Conservation (phyloP, 2,888 invertebrate species). For the Galerucella calmariensis region DNA sequence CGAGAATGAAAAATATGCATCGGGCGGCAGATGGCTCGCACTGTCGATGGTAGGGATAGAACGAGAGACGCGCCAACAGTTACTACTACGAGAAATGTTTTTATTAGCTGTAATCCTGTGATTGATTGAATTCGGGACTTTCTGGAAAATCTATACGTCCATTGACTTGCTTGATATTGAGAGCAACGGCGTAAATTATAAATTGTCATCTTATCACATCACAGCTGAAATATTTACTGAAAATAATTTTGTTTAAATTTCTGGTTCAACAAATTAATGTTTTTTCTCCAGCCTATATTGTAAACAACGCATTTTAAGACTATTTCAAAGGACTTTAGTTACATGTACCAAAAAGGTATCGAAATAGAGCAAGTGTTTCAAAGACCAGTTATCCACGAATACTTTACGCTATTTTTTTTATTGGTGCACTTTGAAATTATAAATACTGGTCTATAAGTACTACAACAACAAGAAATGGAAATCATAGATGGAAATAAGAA, state of each 20-base stretch:
- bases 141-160: slow-evolving; percentile 15
- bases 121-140: slow-evolving; percentile 62
- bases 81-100: slow-evolving; percentile 64
- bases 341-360: too few species aligned
- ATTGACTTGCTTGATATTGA: slow-evolving; percentile 2
- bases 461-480: too few species aligned
- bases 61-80: slow-evolving; percentile 59
- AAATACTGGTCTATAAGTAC: too few species aligned
- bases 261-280: not conserved
- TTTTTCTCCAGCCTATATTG: too few species aligned
- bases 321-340: too few species aligned
- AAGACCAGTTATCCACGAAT: too few species aligned
- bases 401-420: too few species aligned
- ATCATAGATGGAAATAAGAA: too few species aligned
- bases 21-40: slow-evolving; percentile 56
- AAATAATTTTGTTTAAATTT: not conserved
- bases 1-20: slow-evolving; percentile 65
- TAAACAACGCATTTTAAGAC: too few species aligned
- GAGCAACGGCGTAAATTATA: not conserved
- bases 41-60: slow-evolving; percentile 55
- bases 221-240: not conserved
- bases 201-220: not conserved
- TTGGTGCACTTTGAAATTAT: too few species aligned
- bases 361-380: too few species aligned
- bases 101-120: slow-evolving; percentile 66